phyloP scores from a whole-genome alignment of 2,797 vertebrate genomes.

The Hemitrygon akajei region DNA sequence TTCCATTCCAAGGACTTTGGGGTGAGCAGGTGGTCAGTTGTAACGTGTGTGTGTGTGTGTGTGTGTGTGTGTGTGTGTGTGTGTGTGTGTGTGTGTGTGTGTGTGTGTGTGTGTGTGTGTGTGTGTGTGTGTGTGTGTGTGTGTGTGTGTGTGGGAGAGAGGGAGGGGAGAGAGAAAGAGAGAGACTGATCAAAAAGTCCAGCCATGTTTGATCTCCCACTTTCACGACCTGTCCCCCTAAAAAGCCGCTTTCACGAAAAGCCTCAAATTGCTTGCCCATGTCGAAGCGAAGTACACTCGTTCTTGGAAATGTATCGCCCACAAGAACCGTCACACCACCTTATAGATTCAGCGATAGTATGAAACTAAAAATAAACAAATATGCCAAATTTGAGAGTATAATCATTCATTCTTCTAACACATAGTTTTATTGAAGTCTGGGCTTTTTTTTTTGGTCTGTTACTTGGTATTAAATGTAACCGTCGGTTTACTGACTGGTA shows the following conservation, averaged over 20 bases:
- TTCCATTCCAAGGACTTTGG: background rate
- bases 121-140: background rate
- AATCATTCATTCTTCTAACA: background rate
- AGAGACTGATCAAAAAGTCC: background rate
- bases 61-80: background rate
- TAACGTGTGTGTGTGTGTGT: background rate
- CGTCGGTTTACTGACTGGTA: background rate
- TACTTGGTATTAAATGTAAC: background rate
- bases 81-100: constrained; percentile 5
- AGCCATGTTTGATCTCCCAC: constrained; percentile 31
- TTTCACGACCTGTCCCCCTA: background rate
- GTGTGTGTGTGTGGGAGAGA: background rate
- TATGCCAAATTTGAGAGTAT: background rate
- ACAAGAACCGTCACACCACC: no score
- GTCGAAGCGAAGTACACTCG: background rate
- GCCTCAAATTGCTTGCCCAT: background rate
- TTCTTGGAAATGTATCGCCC: no score
- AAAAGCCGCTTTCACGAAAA: background rate
- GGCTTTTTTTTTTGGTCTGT: background rate
- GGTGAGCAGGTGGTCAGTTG: constrained; percentile 9
- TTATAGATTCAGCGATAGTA: no score
- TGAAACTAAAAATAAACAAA: no score
- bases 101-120: background rate
- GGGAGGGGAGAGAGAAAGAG: background rate
- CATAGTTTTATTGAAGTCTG: no score